Conservation (phyloP, 2,797 vertebrate species). For the Anguilla obscura region DNA sequence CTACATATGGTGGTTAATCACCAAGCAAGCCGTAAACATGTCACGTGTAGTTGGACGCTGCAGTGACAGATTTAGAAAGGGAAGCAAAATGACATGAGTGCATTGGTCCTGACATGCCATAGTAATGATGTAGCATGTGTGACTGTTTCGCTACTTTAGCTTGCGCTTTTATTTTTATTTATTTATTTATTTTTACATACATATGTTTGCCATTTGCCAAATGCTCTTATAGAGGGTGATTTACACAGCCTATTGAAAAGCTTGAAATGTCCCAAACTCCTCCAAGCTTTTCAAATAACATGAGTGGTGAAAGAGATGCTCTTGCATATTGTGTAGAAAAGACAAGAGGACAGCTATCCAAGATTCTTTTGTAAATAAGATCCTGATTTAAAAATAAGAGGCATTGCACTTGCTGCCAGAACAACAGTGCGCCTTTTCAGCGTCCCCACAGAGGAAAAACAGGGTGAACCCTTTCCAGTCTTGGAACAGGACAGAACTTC, state of each 20-base stretch:
- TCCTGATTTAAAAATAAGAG: slow-evolving; percentile 23
- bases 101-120: too few relatives aligned
- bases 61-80: too few relatives aligned
- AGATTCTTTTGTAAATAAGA: slow-evolving; percentile 30
- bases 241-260: not conserved
- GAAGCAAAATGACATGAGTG: too few relatives aligned
- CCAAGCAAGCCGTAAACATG: not conserved
- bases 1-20: not conserved
- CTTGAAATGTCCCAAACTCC: not conserved
- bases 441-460: slow-evolving; percentile 28
- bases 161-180: not conserved
- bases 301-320: slow-evolving; percentile 1
- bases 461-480: slow-evolving; percentile 44
- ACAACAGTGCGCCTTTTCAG: slow-evolving; percentile 60
- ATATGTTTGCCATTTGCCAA: too few relatives aligned
- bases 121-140: not conserved
- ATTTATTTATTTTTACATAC: not conserved
- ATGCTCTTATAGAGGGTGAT: too few relatives aligned
- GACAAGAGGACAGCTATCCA: not conserved
- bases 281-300: not conserved
- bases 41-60: too few relatives aligned
- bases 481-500: slow-evolving; percentile 58
- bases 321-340: not conserved
- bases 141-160: not conserved
- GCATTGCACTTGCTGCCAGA: slow-evolving; percentile 15